Evolutionary conservation across 37 sponge, comb jelly and placozoan genomes (phyloP).

Genomic region (Halichondria panicea): DNA sequence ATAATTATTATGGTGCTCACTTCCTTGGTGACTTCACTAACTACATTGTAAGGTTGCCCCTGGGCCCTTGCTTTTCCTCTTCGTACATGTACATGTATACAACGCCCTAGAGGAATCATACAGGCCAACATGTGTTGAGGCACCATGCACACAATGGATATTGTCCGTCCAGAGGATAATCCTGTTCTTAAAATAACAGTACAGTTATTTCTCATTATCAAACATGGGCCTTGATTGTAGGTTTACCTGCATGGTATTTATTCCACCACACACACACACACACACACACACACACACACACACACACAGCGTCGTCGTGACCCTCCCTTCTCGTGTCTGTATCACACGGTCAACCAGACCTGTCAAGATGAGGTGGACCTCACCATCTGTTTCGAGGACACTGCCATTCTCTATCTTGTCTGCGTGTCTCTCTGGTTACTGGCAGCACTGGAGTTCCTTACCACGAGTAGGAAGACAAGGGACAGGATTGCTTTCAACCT

Average conservation of each 20-base stretch:
- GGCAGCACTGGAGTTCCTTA: constrained; percentile 31
- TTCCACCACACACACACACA: not conserved
- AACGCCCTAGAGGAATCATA: no score
- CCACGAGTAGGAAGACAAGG: not conserved
- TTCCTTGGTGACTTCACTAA: no score
- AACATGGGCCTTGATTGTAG: no score
- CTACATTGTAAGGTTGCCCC: no score
- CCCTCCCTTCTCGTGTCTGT: not conserved
- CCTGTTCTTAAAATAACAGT: no score
- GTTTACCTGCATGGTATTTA: not conserved
- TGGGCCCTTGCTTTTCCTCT: no score
- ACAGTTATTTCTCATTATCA: no score
- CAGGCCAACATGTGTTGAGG: no score
- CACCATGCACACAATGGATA: no score
- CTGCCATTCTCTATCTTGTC: constrained; percentile 65
- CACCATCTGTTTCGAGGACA: constrained; percentile 87
- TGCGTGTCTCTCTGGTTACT: constrained; percentile 53
- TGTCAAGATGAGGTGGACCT: constrained; percentile 79
- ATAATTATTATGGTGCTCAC: no score
- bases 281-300: not conserved
- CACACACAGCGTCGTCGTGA: constrained; percentile 1
- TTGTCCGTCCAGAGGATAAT: no score
- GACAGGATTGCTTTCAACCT: constrained; percentile 41
- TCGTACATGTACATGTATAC: no score
- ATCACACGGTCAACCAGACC: not conserved